Evolutionary conservation across 2,888 invertebrate genomes (phyloP).

Genomic region (Luffia ferchaultella): DNA sequence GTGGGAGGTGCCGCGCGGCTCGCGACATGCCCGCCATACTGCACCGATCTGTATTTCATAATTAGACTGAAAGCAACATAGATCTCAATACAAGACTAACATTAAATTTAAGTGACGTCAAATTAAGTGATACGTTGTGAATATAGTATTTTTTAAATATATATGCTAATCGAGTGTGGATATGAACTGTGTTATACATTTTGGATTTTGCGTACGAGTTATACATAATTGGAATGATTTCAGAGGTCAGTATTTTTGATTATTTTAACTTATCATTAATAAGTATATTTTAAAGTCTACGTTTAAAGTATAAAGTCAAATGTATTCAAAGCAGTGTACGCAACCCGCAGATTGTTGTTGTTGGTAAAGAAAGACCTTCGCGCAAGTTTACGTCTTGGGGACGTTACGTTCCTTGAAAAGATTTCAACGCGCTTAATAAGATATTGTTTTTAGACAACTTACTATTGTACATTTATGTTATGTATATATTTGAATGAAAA

Average conservation of each 20-base stretch:
- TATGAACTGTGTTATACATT: neutral
- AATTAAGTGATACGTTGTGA: neutral
- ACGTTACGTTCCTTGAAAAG: slow-evolving; percentile 28
- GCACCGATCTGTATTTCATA: slow-evolving; percentile 14
- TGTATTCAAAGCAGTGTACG: too few species aligned
- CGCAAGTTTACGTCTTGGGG: neutral
- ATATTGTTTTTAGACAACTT: neutral
- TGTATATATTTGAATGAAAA: too few species aligned
- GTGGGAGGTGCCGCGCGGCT: slow-evolving; percentile 52
- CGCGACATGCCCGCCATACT: slow-evolving; percentile 39
- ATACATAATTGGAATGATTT: neutral
- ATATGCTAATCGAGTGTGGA: neutral
- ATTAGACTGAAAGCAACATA: slow-evolving; percentile 60
- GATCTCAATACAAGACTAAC: slow-evolving; percentile 63
- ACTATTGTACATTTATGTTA: too few species aligned
- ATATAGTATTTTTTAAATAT: slow-evolving; percentile 3
- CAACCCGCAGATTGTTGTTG: too few species aligned
- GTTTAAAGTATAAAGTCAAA: too few species aligned
- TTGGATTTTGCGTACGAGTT: neutral
- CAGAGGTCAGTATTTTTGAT: neutral
- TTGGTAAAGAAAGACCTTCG: too few species aligned
- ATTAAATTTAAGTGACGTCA: neutral
- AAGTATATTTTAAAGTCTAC: neutral
- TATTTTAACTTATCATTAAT: neutral
- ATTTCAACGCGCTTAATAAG: slow-evolving; percentile 49